A percentile compares a stretch with the other conserved stretches of the same genome.
These are phyloP conservation scores for Embidobia sp. DNA, from an alignment of 2,888 invertebrate genomes.

Conservation along the genomic window DNA sequence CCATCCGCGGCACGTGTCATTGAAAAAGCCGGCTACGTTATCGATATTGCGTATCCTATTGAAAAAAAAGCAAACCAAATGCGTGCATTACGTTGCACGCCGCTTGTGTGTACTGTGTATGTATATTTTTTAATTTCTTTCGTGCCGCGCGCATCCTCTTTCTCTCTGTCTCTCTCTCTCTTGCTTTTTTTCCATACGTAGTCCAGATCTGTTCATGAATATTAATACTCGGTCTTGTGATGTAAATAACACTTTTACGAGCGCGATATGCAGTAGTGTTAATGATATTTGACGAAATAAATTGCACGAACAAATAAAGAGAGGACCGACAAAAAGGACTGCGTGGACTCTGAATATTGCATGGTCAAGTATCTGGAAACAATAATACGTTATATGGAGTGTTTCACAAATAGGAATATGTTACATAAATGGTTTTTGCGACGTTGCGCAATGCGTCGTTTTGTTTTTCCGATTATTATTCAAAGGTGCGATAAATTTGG, in stretches of 20 bases:
- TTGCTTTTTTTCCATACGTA: slow-evolving; percentile 56
- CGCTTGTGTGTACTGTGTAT: slow-evolving; percentile 39
- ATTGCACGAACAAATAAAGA: slow-evolving; percentile 65
- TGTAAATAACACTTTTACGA: slow-evolving; percentile 66
- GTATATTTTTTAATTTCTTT: slow-evolving; percentile 61
- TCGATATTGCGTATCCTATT: slow-evolving; percentile 66
- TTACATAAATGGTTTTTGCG: slow-evolving; percentile 56
- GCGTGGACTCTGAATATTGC: slow-evolving; percentile 62
- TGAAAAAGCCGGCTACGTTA: slow-evolving; percentile 54
- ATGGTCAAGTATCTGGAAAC: slow-evolving; percentile 65
- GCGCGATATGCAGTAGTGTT: slow-evolving; percentile 63
- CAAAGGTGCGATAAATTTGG: slow-evolving; percentile 54
- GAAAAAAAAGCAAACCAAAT: slow-evolving; percentile 64
- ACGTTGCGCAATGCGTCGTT: slow-evolving; percentile 50
- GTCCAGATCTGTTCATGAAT: slow-evolving; percentile 64
- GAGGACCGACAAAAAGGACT: slow-evolving; percentile 62
- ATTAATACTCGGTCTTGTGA: slow-evolving; percentile 64
- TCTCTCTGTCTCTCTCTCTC: slow-evolving; percentile 16
- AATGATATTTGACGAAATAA: slow-evolving; percentile 66
- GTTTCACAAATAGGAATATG: slow-evolving; percentile 63
- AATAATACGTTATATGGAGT: slow-evolving; percentile 63
- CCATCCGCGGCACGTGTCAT: slow-evolving; percentile 62
- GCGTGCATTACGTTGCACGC: slow-evolving; percentile 54
- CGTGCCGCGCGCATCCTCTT: slow-evolving; percentile 6
- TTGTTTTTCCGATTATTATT: slow-evolving; percentile 55